phyloP scores from a whole-genome alignment of 2,797 vertebrate species.

The Coranthus polyacanthus region DNA sequence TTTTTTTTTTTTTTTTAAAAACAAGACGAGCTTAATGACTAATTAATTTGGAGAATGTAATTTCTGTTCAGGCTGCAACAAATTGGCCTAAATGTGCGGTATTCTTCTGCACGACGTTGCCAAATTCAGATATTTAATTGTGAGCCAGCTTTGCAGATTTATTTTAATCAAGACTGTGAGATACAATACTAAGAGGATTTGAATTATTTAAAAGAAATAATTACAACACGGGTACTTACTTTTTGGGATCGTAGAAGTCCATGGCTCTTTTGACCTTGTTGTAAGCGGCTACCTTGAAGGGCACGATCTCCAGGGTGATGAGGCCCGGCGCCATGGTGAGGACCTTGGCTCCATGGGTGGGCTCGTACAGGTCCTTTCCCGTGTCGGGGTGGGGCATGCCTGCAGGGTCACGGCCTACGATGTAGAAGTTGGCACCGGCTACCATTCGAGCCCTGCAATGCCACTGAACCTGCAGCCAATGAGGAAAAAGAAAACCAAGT shows the following conservation, averaged over 20 bases:
- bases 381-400: slow-evolving; percentile 97
- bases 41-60: slow-evolving; percentile 51
- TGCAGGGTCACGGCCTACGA: slow-evolving; percentile 97
- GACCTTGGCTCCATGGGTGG: slow-evolving; percentile 96
- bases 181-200: background rate
- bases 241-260: slow-evolving; percentile 95
- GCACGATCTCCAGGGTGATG: slow-evolving; percentile 96
- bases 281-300: slow-evolving; percentile 98
- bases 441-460: slow-evolving; percentile 98
- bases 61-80: slow-evolving; percentile 60
- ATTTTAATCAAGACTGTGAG: background rate
- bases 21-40: slow-evolving; percentile 53
- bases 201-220: too few species aligned
- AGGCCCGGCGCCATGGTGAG: slow-evolving; percentile 98
- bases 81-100: slow-evolving; percentile 55
- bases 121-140: slow-evolving; percentile 35
- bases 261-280: slow-evolving; percentile 95
- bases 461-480: slow-evolving; percentile 93
- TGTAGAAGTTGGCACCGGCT: slow-evolving; percentile 98
- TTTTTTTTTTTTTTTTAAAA: too few species aligned
- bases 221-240: slow-evolving; percentile 88
- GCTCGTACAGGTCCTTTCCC: slow-evolving; percentile 96
- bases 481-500: background rate
- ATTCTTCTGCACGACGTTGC: slow-evolving; percentile 42
- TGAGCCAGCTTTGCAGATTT: slow-evolving; percentile 3